Percentiles rank a stretch among this genome's conserved stretches.
phyloP scores from a whole-genome alignment of 1,140 invertebrate genomes.

The Sitobion miscanthi region DNA sequence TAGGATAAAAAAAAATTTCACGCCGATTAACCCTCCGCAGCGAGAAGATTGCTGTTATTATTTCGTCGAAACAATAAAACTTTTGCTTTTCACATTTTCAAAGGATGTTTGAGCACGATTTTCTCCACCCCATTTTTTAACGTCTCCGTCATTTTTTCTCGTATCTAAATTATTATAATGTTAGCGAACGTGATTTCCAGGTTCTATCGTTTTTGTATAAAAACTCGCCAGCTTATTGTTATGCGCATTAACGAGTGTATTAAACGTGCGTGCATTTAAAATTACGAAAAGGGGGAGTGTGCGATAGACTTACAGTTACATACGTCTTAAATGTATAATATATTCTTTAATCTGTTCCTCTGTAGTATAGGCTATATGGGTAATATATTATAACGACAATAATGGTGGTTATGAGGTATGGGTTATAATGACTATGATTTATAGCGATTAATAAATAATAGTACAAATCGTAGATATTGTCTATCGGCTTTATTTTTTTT shows the following conservation, averaged over 20 bases:
- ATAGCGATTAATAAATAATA: neutral
- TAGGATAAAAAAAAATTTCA: neutral
- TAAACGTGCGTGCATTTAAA: too few species aligned
- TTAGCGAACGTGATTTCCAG: neutral
- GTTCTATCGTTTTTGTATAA: neutral
- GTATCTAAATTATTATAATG: constrained; percentile 11
- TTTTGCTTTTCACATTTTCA: neutral
- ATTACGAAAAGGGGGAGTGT: too few species aligned
- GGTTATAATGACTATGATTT: neutral
- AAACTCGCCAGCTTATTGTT: neutral
- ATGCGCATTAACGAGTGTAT: neutral
- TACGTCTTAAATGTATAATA: neutral
- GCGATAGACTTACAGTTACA: too few species aligned
- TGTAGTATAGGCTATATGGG: neutral
- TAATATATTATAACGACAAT: neutral
- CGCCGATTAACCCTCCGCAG: neutral
- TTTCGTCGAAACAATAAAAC: neutral
- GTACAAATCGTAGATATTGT: neutral
- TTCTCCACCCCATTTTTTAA: neutral
- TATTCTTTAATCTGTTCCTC: neutral
- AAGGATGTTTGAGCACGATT: neutral
- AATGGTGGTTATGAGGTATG: neutral
- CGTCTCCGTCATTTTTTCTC: neutral
- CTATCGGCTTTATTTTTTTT: neutral
- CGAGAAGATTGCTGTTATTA: neutral